Evolutionary conservation across 1,140 invertebrate genomes (phyloP).

Genomic region (Akabosia matsudoensis): DNA sequence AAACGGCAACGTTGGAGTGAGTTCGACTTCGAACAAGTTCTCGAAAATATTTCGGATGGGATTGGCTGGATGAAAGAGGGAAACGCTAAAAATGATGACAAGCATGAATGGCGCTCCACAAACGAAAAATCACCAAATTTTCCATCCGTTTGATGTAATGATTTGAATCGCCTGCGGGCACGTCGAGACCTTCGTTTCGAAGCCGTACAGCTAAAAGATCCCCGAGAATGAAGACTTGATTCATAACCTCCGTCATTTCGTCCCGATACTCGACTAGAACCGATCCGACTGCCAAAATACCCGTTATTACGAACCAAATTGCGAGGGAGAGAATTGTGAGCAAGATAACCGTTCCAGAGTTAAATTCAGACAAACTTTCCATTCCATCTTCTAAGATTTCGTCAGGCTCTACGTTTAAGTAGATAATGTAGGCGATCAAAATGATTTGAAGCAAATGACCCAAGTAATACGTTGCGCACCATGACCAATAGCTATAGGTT

Average conservation of each 20-base stretch:
- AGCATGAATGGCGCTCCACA: no score
- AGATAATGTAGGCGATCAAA: neutral
- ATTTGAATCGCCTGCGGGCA: neutral
- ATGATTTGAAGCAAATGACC: neutral
- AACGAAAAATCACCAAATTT: no score
- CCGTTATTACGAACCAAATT: neutral
- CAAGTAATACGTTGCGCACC: neutral
- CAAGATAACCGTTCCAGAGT: neutral
- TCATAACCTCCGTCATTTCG: neutral
- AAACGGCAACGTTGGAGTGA: no score
- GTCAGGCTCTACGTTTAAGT: neutral
- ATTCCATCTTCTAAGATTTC: no score
- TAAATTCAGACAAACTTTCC: no score
- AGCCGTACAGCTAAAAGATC: neutral
- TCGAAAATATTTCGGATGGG: neutral
- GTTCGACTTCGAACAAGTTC: neutral
- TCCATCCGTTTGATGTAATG: neutral
- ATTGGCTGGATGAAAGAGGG: neutral
- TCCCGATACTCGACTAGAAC: neutral
- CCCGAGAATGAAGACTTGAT: neutral
- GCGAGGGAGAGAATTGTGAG: neutral
- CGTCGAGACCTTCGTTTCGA: neutral
- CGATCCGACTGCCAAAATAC: neutral
- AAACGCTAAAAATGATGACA: neutral
- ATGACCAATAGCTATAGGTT: neutral